phyloP scores from a whole-genome alignment of 1,140 invertebrate species.

The Probaryconus sp. region DNA sequence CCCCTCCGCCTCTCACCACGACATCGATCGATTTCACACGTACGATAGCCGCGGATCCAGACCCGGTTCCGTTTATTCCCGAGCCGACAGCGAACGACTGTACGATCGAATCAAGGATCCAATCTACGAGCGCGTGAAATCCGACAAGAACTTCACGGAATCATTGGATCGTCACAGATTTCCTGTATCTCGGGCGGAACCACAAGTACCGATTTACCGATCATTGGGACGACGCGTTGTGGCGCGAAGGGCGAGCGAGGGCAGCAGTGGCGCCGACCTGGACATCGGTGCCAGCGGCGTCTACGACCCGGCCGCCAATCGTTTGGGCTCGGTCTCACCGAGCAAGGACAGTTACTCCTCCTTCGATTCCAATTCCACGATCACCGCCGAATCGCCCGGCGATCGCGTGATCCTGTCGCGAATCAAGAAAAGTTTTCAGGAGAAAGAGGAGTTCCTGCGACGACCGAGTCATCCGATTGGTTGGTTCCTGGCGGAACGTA shows the following conservation, averaged over 20 bases:
- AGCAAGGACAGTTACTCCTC: slow-evolving; percentile 83
- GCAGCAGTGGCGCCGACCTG: slow-evolving; percentile 69
- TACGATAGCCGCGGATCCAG: slow-evolving; percentile 69
- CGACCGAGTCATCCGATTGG: slow-evolving; percentile 84
- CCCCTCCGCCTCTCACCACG: slow-evolving; percentile 32
- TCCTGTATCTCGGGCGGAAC: slow-evolving; percentile 75
- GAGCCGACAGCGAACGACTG: slow-evolving; percentile 72
- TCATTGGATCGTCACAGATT: slow-evolving; percentile 72
- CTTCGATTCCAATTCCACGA: slow-evolving; percentile 82
- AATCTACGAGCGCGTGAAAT: slow-evolving; percentile 72
- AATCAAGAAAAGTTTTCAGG: slow-evolving; percentile 88
- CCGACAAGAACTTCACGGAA: slow-evolving; percentile 64
- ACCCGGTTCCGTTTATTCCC: slow-evolving; percentile 68
- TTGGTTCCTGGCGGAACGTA: slow-evolving; percentile 74
- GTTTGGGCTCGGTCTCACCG: slow-evolving; percentile 80
- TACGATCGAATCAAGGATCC: slow-evolving; percentile 75
- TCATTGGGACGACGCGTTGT: slow-evolving; percentile 69
- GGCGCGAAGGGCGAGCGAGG: slow-evolving; percentile 78
- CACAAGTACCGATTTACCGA: slow-evolving; percentile 78
- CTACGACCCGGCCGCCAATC: slow-evolving; percentile 60
- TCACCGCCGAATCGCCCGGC: slow-evolving; percentile 81
- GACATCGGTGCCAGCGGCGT: slow-evolving; percentile 63
- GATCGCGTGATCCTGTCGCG: slow-evolving; percentile 84
- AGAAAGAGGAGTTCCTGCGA: slow-evolving; percentile 91
- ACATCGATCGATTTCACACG: slow-evolving; percentile 49